phyloP scores from a whole-genome alignment of 2,113 vertebrate species.

The Oostethus manadensis region DNA sequence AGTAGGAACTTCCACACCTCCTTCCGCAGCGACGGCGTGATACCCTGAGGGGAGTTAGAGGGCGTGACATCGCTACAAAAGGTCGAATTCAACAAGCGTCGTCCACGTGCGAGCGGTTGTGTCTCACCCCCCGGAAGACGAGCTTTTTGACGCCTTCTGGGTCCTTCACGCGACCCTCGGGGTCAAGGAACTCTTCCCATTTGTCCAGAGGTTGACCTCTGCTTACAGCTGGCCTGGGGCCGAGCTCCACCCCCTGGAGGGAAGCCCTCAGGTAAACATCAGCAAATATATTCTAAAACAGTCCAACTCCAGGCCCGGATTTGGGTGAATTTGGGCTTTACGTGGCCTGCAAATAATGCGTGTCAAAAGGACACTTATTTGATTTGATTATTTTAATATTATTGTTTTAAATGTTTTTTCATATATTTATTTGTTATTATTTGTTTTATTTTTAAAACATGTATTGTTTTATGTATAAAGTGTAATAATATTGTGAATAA shows the following conservation, averaged over 20 bases:
- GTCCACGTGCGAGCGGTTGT: background rate
- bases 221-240: conserved; percentile 73
- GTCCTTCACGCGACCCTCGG: conserved; percentile 74
- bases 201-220: conserved; percentile 73
- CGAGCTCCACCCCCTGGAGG: conserved; percentile 75
- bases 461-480: too few relatives aligned
- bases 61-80: background rate
- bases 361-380: too few relatives aligned
- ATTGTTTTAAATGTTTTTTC: too few relatives aligned
- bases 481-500: too few relatives aligned
- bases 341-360: too few relatives aligned
- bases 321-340: too few relatives aligned
- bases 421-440: too few relatives aligned
- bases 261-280: conserved; percentile 4
- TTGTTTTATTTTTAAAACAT: too few relatives aligned
- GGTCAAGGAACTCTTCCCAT: conserved; percentile 78
- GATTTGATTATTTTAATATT: too few relatives aligned
- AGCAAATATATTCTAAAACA: background rate
- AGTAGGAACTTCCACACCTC: conserved; percentile 89
- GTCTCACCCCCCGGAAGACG: conserved; percentile 83
- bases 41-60: conserved; percentile 64
- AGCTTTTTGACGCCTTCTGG: conserved; percentile 73
- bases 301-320: too few relatives aligned
- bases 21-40: conserved; percentile 72
- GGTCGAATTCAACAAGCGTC: background rate